Conservation (phyloP, 23 tunicate genomes). For the Oikopleura vanhoeffeni region DNA sequence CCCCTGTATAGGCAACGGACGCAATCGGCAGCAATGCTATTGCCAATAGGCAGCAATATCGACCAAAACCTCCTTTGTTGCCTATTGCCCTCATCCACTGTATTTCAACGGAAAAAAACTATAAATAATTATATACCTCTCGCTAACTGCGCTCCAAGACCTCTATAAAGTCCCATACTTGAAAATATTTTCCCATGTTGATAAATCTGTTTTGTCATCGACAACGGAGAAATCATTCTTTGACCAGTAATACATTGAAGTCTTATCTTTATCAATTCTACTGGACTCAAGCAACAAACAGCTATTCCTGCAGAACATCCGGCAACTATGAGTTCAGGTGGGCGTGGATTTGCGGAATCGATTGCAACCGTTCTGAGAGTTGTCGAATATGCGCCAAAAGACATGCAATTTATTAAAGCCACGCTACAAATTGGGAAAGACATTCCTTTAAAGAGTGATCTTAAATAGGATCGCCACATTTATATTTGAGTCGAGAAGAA, state of each 20-base stretch:
- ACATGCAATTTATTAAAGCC: background rate
- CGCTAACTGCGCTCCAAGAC: background rate
- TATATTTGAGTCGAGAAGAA: no score
- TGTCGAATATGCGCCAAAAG: background rate
- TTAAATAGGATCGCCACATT: no score
- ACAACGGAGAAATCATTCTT: background rate
- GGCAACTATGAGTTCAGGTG: background rate
- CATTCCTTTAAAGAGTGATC: background rate
- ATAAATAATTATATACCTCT: background rate
- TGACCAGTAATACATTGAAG: background rate
- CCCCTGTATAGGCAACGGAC: no score
- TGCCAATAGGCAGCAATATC: no score
- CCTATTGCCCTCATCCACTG: no score
- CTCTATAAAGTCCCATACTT: background rate
- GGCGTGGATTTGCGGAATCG: background rate
- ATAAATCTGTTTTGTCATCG: background rate
- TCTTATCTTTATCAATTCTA: background rate
- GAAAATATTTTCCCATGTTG: background rate
- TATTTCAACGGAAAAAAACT: no score
- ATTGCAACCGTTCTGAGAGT: background rate
- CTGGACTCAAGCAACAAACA: background rate
- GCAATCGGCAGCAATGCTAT: no score
- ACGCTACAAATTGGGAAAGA: background rate
- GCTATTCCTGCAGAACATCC: background rate
- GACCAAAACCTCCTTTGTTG: no score